Base-by-base conservation (phyloP, 1,140 invertebrate species). In the Cherax quadricarinatus region DNA sequence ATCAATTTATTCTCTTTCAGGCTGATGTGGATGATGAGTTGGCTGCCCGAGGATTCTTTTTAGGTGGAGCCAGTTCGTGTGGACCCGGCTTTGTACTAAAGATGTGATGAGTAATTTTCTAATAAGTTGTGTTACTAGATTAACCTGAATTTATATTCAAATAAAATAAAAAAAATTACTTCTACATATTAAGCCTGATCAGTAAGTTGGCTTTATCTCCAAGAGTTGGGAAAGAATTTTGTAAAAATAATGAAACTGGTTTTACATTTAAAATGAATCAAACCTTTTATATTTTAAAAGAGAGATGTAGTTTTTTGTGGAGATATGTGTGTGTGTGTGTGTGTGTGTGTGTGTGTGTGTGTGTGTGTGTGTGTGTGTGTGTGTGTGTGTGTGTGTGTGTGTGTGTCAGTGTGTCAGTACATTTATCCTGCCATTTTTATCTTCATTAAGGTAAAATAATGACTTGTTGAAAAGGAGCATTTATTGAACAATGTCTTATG, bases 21-120 rank as follows among this genome's bases (percentile, higher is more conserved):
- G 94, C 94, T 75, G 95, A 95, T 81, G 94, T 94, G 30, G 95
- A 95, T 92, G 95, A 95, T 88, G 94, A 94, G 73, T 92, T 94
- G 51, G 87, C 94, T 10, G 92, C 94, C 14, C 92, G 90, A 79
- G 95, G 95, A 66, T 97, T 97, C 94, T 96, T 97, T 84, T 96
- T 97, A 95, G 96, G 94, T 94, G 95, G 94, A 66, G 96, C 95
- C 93, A 96, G 96, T 75, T 96, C 96, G 21, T 96, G 97, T 87
- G 97, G 97, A n/a, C 96, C 96, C 82, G 97, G 97, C 49, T 98
- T 98, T 94, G 97, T 97, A 94, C 95, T 98, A 6, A 98, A 98
- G 95, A 98, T 98, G 95, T 51, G 6, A 21, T 3, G 5, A 41
- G 49, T n/a, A 80, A 80, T 48, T 80, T 51, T 57, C 53, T 57